These are phyloP conservation scores for Drosophila quinaria DNA, from an alignment of 2,888 invertebrate genomes.

Conservation along the genomic window DNA sequence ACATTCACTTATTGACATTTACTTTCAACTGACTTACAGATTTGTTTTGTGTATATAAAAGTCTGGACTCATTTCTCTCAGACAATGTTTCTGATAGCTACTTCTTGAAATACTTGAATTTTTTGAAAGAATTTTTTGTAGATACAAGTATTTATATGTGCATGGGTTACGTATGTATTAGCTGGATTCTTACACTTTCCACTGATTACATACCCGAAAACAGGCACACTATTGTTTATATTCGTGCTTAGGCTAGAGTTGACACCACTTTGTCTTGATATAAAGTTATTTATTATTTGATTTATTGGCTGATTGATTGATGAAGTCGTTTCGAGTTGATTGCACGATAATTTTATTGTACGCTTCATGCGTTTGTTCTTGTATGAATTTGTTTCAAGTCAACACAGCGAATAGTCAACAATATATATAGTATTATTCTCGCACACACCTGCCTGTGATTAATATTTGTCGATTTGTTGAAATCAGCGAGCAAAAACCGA, in stretches of 20 bases:
- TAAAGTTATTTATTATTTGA: slow-evolving; percentile 68
- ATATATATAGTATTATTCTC: background rate
- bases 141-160: background rate
- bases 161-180: background rate
- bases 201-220: slow-evolving; percentile 17
- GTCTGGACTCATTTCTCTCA: no score
- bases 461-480: slow-evolving; percentile 61
- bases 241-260: slow-evolving; percentile 42
- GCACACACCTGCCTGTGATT: slow-evolving; percentile 62
- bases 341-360: slow-evolving; percentile 71
- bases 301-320: slow-evolving; percentile 77
- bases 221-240: slow-evolving; percentile 7
- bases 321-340: slow-evolving; percentile 71
- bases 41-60: background rate
- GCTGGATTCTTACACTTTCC: slow-evolving; percentile 7
- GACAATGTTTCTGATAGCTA: background rate
- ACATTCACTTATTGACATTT: background rate
- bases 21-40: background rate
- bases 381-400: background rate
- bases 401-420: background rate
- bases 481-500: slow-evolving; percentile 39
- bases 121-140: background rate
- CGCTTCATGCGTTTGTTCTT: slow-evolving; percentile 30
- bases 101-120: background rate
- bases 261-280: slow-evolving; percentile 75